A percentile compares a stretch with the other conserved stretches of the same genome.
Conservation (phyloP, 2,888 invertebrate species). For the Stramonita haemastoma region DNA sequence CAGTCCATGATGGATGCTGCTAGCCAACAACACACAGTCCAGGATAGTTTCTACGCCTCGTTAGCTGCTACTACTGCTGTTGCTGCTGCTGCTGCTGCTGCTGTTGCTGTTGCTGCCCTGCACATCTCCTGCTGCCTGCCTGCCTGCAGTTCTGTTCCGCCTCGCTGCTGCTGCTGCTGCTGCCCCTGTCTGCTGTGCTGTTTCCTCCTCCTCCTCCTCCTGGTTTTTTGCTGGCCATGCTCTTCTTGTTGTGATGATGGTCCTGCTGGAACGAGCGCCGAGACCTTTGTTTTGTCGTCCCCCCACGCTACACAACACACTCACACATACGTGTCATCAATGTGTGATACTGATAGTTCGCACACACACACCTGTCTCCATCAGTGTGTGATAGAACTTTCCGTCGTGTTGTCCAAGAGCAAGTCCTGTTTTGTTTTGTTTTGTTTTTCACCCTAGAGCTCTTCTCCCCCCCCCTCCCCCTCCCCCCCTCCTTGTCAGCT, state of each 20-base stretch:
- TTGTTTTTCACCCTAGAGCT: background rate
- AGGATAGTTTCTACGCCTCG: background rate
- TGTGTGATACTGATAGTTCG: too few relatives aligned
- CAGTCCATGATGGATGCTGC: conserved; percentile 1
- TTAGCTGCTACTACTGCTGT: background rate
- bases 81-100: background rate
- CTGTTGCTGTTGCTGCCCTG: too few relatives aligned
- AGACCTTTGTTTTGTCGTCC: background rate
- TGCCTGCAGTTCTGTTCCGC: background rate
- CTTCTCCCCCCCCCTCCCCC: conserved; percentile 6
- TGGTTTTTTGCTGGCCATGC: background rate
- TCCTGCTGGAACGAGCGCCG: background rate
- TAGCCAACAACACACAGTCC: background rate
- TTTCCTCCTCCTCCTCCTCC: background rate
- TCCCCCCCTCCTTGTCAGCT: conserved; percentile 18
- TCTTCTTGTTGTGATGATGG: background rate
- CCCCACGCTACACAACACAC: background rate
- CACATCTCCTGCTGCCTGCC: too few relatives aligned
- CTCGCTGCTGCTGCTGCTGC: background rate
- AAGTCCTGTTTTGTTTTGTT: background rate
- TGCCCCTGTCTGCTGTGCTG: background rate
- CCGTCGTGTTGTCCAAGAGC: background rate
- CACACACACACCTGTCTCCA: too few relatives aligned
- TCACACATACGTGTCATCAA: background rate
- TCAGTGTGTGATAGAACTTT: too few relatives aligned